These are phyloP conservation scores for Hymenopus coronatus DNA, from an alignment of 2,888 invertebrate species.

Conservation along the genomic window DNA sequence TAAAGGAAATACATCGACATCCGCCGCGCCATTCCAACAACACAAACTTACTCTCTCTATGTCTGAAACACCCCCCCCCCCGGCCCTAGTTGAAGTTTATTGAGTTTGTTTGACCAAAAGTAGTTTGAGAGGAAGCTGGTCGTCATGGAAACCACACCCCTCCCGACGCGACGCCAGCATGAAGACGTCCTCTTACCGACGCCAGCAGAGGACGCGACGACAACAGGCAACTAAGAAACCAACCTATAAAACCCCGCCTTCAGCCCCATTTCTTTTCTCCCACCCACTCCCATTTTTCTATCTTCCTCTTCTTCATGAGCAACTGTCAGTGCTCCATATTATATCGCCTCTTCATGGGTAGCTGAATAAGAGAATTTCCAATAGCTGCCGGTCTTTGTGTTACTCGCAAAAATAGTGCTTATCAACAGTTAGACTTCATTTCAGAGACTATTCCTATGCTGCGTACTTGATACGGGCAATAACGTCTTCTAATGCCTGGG, in stretches of 20 bases:
- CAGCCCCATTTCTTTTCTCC: neutral
- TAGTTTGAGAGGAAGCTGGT: neutral
- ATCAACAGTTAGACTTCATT: too few species aligned
- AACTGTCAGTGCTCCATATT: neutral
- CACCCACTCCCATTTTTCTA: neutral
- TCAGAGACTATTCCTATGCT: too few species aligned
- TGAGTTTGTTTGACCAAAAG: slow-evolving; percentile 18
- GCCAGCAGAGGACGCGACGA: neutral
- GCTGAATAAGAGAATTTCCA: neutral
- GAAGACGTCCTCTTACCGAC: neutral
- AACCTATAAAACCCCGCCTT: neutral
- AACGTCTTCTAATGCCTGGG: too few species aligned
- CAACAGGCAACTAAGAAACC: neutral
- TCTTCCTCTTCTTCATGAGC: neutral
- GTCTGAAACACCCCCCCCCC: neutral
- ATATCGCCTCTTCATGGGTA: neutral
- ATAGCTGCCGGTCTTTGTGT: neutral
- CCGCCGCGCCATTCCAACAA: neutral
- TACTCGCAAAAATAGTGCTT: neutral
- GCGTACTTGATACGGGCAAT: too few species aligned
- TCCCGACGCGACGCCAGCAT: neutral
- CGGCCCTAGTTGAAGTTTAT: slow-evolving; percentile 1
- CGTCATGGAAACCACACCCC: slow-evolving; percentile 8
- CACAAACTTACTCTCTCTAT: neutral
- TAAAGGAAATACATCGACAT: neutral